Base-by-base conservation (phyloP, 1,140 invertebrate species). In the Helicoverpa zea region DNA sequence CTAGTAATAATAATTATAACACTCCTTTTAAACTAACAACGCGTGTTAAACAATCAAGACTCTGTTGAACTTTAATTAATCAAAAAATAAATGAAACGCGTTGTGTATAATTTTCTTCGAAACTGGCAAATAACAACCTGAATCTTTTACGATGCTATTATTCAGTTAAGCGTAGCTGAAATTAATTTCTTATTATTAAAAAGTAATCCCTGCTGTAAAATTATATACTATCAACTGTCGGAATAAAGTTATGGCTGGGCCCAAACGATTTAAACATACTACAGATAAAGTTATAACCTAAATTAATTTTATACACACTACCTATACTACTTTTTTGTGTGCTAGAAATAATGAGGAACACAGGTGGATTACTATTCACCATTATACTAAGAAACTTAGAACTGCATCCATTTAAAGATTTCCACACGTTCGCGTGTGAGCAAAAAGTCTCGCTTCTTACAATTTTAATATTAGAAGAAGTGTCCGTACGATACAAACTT, bases 381-480 rank as follows among this genome's bases (percentile, higher is more conserved):
- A 16, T 12, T 35, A 14, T 18, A 58, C 7, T 13, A 73, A 12
- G 29, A 30, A 73, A 72, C 23, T 52, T 70, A 70, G 49, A 54
- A 70, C 66, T 72, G 68, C 68, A 29, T 16, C 47, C 68, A 72
- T 72, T 72, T 72, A 54, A 72, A 72, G 68, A 54, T 72, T 72
- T 72, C 49, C 13, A 72, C 49, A 30, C 68, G 68, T 54, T 18
- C 70, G 52, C n/a, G 29, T 73, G 10, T 73, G 70, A 58, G 49
- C 23, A 72, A 73, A 73, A 73, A 73, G 23, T 58, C 73, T 61
- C 12, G n/a, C 18, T 43, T 49, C 72, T 63, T 81, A 72, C 70
- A 81, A 81, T 84, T 88, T 86, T 88, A 86, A 85, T 86, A 83
- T 85, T 79, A 84, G 85, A 87, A 81, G 86, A 90, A 87, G 85